Evolutionary conservation across 2,888 invertebrate species (phyloP).

Genomic region (Strigamia maritima): DNA sequence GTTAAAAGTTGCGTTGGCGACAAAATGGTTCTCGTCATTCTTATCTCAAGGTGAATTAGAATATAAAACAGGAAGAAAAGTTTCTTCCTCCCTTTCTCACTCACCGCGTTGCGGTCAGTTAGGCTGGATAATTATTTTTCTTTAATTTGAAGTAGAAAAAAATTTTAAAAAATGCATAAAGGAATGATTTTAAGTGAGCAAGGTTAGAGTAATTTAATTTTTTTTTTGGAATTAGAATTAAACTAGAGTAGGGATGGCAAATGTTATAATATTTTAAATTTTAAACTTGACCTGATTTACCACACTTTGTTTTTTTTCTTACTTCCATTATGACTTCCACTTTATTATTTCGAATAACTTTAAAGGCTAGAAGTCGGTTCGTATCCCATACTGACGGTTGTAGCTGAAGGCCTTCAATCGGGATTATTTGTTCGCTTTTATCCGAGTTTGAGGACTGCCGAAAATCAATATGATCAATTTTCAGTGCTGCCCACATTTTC

Average conservation of each 20-base stretch:
- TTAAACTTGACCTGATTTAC: slow-evolving; percentile 8
- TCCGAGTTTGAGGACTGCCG: neutral
- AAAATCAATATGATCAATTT: neutral
- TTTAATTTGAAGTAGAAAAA: neutral
- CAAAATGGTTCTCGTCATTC: neutral
- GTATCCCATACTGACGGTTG: slow-evolving; percentile 42
- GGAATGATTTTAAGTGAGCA: neutral
- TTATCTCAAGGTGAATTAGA: slow-evolving; percentile 36
- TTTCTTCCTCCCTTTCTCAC: neutral
- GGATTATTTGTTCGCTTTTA: neutral
- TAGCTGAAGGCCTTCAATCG: slow-evolving; percentile 34
- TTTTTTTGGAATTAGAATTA: neutral
- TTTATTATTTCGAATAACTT: slow-evolving; percentile 39
- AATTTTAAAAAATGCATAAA: slow-evolving; percentile 17
- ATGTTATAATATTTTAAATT: neutral
- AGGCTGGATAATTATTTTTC: slow-evolving; percentile 2
- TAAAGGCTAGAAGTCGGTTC: slow-evolving; percentile 40
- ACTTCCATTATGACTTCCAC: slow-evolving; percentile 40
- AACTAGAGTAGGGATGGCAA: neutral
- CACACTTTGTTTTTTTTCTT: neutral
- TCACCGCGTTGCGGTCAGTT: slow-evolving; percentile 35
- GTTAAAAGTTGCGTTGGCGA: neutral
- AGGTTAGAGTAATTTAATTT: neutral
- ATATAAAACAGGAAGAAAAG: slow-evolving; percentile 27
- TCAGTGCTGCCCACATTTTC: slow-evolving; percentile 6